Evolutionary conservation across 2,113 vertebrate species (phyloP).

Genomic region (Saccopteryx leptura): DNA sequence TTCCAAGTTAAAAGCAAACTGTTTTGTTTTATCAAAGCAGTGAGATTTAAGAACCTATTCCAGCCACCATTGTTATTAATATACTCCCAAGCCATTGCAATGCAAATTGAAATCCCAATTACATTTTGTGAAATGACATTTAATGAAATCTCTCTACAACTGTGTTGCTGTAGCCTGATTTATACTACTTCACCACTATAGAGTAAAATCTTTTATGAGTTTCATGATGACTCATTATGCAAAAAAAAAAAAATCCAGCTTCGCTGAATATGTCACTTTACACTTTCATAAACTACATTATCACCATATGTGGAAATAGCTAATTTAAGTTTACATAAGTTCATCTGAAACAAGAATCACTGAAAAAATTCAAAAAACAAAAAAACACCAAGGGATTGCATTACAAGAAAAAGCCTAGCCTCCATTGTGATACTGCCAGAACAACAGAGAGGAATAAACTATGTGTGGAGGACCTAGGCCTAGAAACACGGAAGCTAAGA

Average conservation of each 20-base stretch:
- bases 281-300: background rate
- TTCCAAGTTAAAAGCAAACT: background rate
- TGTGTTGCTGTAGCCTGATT: background rate
- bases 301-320: background rate
- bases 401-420: background rate
- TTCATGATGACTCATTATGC: constrained; percentile 17
- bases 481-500: background rate
- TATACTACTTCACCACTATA: background rate
- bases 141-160: constrained; percentile 16
- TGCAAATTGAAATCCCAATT: constrained; percentile 57
- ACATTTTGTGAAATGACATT: constrained; percentile 33
- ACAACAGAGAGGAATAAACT: background rate
- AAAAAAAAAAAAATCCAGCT: constrained; percentile 23
- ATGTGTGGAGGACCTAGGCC: background rate
- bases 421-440: background rate
- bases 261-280: background rate
- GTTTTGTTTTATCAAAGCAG: background rate
- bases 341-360: background rate
- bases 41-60: background rate
- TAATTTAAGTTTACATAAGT: background rate
- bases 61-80: background rate
- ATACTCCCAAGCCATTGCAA: background rate
- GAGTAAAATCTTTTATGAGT: constrained; percentile 26
- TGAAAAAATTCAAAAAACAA: background rate
- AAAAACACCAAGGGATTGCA: background rate